Percentiles rank a stretch among this genome's conserved stretches.
Conservation (phyloP, 1,140 invertebrate species). For the Papilio xuthus region DNA sequence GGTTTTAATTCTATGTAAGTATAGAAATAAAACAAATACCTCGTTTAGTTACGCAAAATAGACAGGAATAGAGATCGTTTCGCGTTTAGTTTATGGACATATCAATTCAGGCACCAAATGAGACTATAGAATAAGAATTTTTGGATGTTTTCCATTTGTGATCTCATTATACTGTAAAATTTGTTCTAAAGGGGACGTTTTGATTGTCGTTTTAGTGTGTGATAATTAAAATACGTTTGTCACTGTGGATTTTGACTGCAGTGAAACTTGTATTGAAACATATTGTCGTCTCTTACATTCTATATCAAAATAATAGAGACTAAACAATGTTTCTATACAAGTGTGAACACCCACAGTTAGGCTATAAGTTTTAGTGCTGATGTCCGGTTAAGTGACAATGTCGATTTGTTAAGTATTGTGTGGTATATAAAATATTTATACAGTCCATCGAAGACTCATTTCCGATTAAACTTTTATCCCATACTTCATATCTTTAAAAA, state of each 20-base stretch:
- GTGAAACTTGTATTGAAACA: no score
- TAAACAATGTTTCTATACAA: no score
- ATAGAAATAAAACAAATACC: conserved; percentile 79
- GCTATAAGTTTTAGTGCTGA: conserved; percentile 12
- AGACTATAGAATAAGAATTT: conserved; percentile 76
- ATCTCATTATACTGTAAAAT: conserved; percentile 57
- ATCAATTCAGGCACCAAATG: conserved; percentile 80
- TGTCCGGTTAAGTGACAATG: neutral
- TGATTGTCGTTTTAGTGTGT: conserved; percentile 38
- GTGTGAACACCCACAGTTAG: neutral
- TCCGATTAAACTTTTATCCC: neutral
- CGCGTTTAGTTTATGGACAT: conserved; percentile 79
- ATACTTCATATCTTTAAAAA: neutral
- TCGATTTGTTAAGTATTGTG: conserved; percentile 2
- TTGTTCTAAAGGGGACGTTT: conserved; percentile 47
- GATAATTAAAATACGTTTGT: conserved; percentile 23
- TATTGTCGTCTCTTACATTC: no score
- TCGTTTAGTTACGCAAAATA: conserved; percentile 78
- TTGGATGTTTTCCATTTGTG: conserved; percentile 71
- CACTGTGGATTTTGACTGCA: no score
- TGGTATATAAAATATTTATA: conserved; percentile 4
- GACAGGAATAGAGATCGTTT: conserved; percentile 73
- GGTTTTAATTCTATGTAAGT: conserved; percentile 66
- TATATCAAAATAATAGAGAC: no score
- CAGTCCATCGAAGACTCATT: conserved; percentile 1